Evolutionary conservation across 2,113 vertebrate species (phyloP).

Genomic region (Hucho hucho): DNA sequence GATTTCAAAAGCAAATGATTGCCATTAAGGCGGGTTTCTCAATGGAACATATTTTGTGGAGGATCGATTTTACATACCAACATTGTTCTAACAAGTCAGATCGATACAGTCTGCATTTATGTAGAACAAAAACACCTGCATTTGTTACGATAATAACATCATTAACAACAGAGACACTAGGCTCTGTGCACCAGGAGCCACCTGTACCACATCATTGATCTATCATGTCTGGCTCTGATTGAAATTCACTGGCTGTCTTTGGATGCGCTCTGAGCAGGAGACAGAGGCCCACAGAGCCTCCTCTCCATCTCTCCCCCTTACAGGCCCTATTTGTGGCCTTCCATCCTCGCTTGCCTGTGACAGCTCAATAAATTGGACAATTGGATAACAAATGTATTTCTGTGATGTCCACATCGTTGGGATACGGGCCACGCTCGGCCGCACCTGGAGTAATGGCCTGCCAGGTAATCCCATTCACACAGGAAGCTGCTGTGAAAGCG

Average conservation of each 20-base stretch:
- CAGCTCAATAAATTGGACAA: slow-evolving; percentile 73
- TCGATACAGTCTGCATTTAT: background rate
- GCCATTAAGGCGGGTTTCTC: background rate
- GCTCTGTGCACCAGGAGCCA: slow-evolving; percentile 18
- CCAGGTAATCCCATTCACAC: slow-evolving; percentile 10
- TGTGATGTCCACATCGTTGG: slow-evolving; percentile 42
- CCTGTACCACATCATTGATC: slow-evolving; percentile 46
- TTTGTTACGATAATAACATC: slow-evolving; percentile 15
- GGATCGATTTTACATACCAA: background rate
- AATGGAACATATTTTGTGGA: background rate
- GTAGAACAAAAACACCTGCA: slow-evolving; percentile 9
- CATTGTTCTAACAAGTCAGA: background rate
- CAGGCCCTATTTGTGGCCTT: slow-evolving; percentile 51
- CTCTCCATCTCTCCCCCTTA: slow-evolving; percentile 54
- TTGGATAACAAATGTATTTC: slow-evolving; percentile 67
- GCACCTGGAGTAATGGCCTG: slow-evolving; percentile 38
- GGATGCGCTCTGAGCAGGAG: slow-evolving; percentile 27
- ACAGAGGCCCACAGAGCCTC: slow-evolving; percentile 40
- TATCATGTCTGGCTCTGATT: slow-evolving; percentile 36
- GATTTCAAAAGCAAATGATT: background rate
- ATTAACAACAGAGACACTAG: slow-evolving; percentile 4
- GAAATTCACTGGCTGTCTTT: slow-evolving; percentile 48
- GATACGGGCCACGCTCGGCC: slow-evolving; percentile 26
- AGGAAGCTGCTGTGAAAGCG: slow-evolving; percentile 1
- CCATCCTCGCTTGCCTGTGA: slow-evolving; percentile 48